Percentiles rank a stretch among this genome's conserved stretches.
Evolutionary conservation across 2,113 vertebrate genomes (phyloP).

Genomic region (Campylomormyrus tamandua): DNA sequence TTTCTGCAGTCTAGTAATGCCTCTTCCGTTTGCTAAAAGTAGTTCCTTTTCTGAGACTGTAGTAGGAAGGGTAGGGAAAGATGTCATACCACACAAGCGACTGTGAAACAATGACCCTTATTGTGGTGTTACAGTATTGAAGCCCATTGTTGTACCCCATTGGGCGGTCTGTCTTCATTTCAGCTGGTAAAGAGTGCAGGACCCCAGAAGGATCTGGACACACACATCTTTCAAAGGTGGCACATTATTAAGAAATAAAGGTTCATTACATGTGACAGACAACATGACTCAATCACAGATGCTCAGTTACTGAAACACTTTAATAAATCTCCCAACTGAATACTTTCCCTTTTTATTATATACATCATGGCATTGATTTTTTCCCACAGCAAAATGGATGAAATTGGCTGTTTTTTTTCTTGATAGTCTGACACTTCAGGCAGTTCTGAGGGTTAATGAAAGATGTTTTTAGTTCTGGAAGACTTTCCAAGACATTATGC

Average conservation of each 20-base stretch:
- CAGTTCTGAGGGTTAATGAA: background rate
- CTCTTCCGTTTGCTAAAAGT: background rate
- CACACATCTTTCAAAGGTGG: slow-evolving; percentile 22
- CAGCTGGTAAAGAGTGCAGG: background rate
- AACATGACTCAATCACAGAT: background rate
- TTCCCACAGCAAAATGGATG: slow-evolving; percentile 7
- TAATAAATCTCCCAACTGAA: background rate
- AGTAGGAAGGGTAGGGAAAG: background rate
- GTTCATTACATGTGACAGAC: slow-evolving; percentile 2
- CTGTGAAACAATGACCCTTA: background rate
- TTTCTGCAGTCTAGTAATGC: background rate
- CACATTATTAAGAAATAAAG: slow-evolving; percentile 23
- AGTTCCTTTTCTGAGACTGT: background rate
- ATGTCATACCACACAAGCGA: background rate
- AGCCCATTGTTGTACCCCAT: background rate
- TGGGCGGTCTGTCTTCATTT: slow-evolving; percentile 10
- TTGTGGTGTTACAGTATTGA: background rate
- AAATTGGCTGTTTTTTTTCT: background rate
- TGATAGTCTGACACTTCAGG: background rate
- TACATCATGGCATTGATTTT: slow-evolving; percentile 15
- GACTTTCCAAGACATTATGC: background rate
- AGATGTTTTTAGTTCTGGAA: background rate
- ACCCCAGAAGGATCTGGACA: background rate
- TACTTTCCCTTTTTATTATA: background rate
- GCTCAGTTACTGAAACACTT: slow-evolving; percentile 12